Evolutionary conservation across 2,797 vertebrate species (phyloP), one percentile per base, ranked within the genome.

Genomic region (Anguilla marmorata): DNA sequence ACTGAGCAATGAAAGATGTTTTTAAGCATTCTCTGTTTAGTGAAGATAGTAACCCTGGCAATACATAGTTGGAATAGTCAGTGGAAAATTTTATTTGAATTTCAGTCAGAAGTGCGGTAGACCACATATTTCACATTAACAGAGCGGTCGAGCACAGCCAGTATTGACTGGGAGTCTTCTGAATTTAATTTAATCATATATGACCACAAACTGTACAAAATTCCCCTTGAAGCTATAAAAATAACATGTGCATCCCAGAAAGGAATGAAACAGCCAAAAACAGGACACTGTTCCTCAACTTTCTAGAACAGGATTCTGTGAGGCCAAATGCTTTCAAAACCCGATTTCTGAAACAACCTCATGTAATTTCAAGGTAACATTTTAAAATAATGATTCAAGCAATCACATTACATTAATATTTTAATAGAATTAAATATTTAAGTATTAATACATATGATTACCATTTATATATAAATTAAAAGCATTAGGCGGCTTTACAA

Each of bases 391-490:
- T 2, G 16, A 85, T 41, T 6, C 16, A 85, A 56, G 2, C 6
- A 82, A 69, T 82, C 37, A 56, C 52, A 85, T 94, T 91, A 93
- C 91, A 94, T 91, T 91, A 92, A 91, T 76, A 66, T 89, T 92
- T 94, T 86, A 90, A 90, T 91, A 88, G 76, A 88, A 89, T 88
- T 87, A 84, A 84, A 88, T 89, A 86, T 87, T 86, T 92, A 50
- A 86, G 85, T 90, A 90, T 92, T 91, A 90, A 94, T 90, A 89
- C 82, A 86, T 85, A 93, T 93, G 85, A 86, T 63, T 94, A 93
- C 95, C 93, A 93, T 89, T 88, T 85, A 92, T 91, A 90, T 92
- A 92, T 92, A 91, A 41, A 92, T 89, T 80, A 87, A 93, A 93
- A 92, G 87, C 89, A 90, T 93, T 85, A 88, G 88, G 92, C 85